phyloP scores from a whole-genome alignment of 1,140 invertebrate species.

The Tigriopus japonicus region DNA sequence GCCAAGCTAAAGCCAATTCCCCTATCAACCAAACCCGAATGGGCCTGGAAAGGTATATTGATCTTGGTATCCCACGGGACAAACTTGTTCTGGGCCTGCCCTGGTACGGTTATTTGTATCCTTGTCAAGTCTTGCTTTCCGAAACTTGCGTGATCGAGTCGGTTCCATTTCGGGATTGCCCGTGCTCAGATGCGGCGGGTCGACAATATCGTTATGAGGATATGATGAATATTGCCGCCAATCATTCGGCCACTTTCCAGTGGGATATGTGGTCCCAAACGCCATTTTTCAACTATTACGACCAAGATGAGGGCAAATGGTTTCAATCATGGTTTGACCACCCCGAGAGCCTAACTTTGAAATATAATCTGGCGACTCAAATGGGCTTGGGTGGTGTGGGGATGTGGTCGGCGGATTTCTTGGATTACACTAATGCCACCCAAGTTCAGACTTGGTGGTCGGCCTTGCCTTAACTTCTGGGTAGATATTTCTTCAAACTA shows the following conservation, averaged over 20 bases:
- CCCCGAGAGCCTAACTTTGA: constrained; percentile 15
- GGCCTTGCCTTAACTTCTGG: no score
- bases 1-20: constrained; percentile 25
- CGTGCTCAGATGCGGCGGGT: constrained; percentile 30
- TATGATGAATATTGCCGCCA: constrained; percentile 17
- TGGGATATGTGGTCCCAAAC: constrained; percentile 23
- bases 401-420: constrained; percentile 27
- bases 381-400: constrained; percentile 25
- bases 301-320: constrained; percentile 10
- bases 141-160: constrained; percentile 23
- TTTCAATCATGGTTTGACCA: constrained; percentile 24
- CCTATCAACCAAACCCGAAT: constrained; percentile 15
- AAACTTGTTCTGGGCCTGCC: no score
- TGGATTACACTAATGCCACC: constrained; percentile 19
- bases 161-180: constrained; percentile 26
- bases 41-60: constrained; percentile 21
- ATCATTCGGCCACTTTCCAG: constrained; percentile 20
- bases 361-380: constrained; percentile 19
- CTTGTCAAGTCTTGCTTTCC: background rate
- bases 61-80: constrained; percentile 16
- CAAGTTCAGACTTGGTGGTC: no score
- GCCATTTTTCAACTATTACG: constrained; percentile 26
- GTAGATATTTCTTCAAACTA: no score
- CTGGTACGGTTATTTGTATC: no score
- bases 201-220: constrained; percentile 21